A percentile compares a stretch with the other conserved stretches of the same genome.
Conservation (phyloP, 2,797 vertebrate species). For the Poecilia picta region DNA sequence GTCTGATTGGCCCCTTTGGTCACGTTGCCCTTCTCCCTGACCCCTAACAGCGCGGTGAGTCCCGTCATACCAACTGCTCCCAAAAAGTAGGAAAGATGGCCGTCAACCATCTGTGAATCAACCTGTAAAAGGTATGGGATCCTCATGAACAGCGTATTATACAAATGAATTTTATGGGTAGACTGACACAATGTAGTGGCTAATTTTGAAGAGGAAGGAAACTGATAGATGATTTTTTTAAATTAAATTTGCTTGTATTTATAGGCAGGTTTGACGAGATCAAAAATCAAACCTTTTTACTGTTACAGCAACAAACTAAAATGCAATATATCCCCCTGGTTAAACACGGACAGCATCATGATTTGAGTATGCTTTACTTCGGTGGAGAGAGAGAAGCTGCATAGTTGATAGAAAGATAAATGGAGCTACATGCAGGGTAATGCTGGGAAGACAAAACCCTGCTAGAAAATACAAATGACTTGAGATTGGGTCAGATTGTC, state of each 20-base stretch:
- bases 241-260: neutral
- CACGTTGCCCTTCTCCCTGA: conserved; percentile 92
- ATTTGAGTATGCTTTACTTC: neutral
- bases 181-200: neutral
- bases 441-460: neutral
- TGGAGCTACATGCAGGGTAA: neutral
- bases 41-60: conserved; percentile 87
- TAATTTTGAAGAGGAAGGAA: neutral
- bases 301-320: too few relatives aligned
- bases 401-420: neutral
- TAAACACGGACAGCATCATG: neutral
- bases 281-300: neutral
- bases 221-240: neutral
- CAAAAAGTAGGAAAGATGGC: conserved; percentile 89
- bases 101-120: conserved; percentile 85
- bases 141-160: neutral
- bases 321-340: neutral
- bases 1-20: conserved; percentile 87
- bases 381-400: neutral
- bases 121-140: conserved; percentile 74
- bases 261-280: neutral
- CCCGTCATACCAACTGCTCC: conserved; percentile 92
- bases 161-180: neutral
- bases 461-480: neutral
- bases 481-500: neutral